A percentile compares a stretch with the other conserved stretches of the same genome.
Conservation (phyloP, 2,113 vertebrate species). For the Pomatostomus ruficeps region DNA sequence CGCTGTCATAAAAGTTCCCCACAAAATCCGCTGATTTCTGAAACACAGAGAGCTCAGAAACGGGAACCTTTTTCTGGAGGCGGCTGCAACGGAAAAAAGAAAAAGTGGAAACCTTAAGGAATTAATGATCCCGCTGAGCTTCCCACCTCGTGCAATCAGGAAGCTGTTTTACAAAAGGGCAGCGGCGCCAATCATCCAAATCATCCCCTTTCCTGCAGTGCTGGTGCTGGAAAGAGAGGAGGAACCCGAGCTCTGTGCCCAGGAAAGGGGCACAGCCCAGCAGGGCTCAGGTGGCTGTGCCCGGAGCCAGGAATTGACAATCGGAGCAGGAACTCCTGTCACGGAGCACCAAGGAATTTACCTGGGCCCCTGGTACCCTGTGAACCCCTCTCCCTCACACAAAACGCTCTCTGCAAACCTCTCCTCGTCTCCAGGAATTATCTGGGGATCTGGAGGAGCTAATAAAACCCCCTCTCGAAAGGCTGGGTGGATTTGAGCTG, state of each 20-base stretch:
- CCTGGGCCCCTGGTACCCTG: neutral
- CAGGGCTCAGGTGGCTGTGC: neutral
- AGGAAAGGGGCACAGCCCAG: neutral
- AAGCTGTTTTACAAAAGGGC: neutral
- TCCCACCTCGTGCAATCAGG: neutral
- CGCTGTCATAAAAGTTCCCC: neutral
- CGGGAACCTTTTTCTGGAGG: neutral
- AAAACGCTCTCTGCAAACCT: conserved; percentile 49
- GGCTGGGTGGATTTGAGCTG: conserved; percentile 63
- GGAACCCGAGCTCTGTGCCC: neutral
- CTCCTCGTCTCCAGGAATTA: conserved; percentile 62
- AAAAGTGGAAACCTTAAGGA: neutral
- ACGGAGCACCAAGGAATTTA: conserved; percentile 2
- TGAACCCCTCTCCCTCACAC: conserved; percentile 40
- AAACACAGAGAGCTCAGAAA: neutral
- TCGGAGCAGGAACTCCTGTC: neutral
- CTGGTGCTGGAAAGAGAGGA: neutral
- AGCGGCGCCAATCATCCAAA: neutral
- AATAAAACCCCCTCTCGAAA: conserved; percentile 63
- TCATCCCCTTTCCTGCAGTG: neutral
- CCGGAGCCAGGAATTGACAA: neutral
- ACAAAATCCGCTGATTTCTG: neutral
- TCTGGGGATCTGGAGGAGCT: conserved; percentile 67
- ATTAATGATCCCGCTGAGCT: neutral
- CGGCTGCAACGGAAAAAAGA: neutral